Conservation (phyloP, 2,888 invertebrate species). For the Phasia obesa region DNA sequence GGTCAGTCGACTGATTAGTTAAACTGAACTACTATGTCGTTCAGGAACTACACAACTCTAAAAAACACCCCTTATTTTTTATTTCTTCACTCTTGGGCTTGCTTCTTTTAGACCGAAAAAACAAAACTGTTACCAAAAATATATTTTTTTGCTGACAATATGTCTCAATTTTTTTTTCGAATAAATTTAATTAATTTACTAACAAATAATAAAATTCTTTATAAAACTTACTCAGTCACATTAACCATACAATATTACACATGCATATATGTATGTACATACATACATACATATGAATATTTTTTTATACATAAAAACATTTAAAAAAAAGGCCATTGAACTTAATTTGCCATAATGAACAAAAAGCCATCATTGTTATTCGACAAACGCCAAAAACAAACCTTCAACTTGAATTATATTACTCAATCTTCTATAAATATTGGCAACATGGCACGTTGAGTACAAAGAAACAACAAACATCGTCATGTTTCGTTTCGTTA, state of each 20-base stretch:
- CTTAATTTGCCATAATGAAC: constrained; percentile 46
- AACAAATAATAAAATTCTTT: constrained; percentile 38
- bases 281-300: not conserved
- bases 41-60: too few relatives aligned
- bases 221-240: constrained; percentile 20
- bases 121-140: not conserved
- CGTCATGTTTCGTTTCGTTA: constrained; percentile 40
- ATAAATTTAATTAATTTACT: constrained; percentile 36
- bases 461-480: constrained; percentile 7
- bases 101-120: not conserved
- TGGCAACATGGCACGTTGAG: constrained; percentile 52
- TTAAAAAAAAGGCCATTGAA: constrained; percentile 54
- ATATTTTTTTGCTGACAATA: constrained; percentile 56
- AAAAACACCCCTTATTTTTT: too few relatives aligned
- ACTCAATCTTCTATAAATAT: constrained; percentile 62
- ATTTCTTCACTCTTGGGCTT: not conserved
- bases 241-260: constrained; percentile 24
- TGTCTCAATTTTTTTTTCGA: constrained; percentile 34
- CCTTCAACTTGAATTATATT: constrained; percentile 67
- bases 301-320: not conserved
- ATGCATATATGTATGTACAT: too few relatives aligned
- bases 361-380: constrained; percentile 51
- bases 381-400: constrained; percentile 55
- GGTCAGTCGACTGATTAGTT: too few relatives aligned
- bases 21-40: too few relatives aligned